Percentiles rank a stretch among this genome's conserved stretches.
phyloP scores from a whole-genome alignment of 2,888 invertebrate species.

The Drosophila paramelanica region DNA sequence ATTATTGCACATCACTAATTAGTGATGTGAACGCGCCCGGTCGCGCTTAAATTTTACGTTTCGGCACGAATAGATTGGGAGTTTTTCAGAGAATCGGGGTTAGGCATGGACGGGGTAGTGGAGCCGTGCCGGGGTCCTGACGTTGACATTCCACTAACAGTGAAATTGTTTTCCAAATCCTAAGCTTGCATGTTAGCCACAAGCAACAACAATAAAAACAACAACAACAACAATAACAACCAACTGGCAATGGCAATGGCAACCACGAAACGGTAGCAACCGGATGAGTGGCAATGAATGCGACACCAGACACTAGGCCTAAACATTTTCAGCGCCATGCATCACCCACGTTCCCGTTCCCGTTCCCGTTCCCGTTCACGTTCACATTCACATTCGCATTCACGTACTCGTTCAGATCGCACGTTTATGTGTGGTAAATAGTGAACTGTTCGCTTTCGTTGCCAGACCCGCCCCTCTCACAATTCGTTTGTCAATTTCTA shows the following conservation, averaged over 20 bases:
- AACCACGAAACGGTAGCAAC: slow-evolving; percentile 70
- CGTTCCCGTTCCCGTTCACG: slow-evolving; percentile 24
- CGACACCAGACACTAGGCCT: slow-evolving; percentile 73
- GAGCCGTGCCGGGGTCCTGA: slow-evolving; percentile 43
- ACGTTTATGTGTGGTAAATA: slow-evolving; percentile 76
- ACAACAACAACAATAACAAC: slow-evolving; percentile 5
- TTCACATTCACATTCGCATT: slow-evolving; percentile 36
- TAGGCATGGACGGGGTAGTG: background rate
- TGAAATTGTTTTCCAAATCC: slow-evolving; percentile 78
- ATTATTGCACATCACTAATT: slow-evolving; percentile 80
- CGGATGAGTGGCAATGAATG: slow-evolving; percentile 79
- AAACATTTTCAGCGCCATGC: slow-evolving; percentile 73
- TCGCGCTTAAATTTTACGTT: slow-evolving; percentile 66
- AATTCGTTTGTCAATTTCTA: slow-evolving; percentile 36
- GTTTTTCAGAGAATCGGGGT: background rate
- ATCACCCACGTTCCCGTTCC: slow-evolving; percentile 53
- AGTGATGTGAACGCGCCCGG: slow-evolving; percentile 61
- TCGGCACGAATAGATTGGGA: slow-evolving; percentile 37
- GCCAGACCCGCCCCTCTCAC: background rate
- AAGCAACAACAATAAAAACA: slow-evolving; percentile 42
- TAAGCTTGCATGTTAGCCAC: slow-evolving; percentile 76
- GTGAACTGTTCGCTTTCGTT: slow-evolving; percentile 61
- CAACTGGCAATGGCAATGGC: slow-evolving; percentile 40
- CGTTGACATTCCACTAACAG: slow-evolving; percentile 79
- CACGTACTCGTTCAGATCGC: slow-evolving; percentile 46